A percentile compares a stretch with the other conserved stretches of the same genome.
These are phyloP conservation scores for Plecotus auritus DNA, from an alignment of 2,113 vertebrate genomes.

Conservation along the genomic window DNA sequence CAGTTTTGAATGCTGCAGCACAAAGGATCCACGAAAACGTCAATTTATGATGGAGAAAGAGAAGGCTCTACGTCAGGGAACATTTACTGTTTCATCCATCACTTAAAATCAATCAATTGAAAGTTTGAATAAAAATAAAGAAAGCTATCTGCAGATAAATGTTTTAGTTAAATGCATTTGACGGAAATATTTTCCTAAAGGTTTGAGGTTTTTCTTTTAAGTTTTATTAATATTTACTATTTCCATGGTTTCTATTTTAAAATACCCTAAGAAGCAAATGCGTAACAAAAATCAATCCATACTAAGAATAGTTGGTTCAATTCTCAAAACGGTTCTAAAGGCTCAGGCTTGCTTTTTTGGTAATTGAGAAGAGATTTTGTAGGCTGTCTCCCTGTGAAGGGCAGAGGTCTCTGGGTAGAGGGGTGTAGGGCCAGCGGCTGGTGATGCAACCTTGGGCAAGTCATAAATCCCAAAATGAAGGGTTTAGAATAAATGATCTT, in stretches of 20 bases:
- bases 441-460: neutral
- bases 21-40: slow-evolving; percentile 70
- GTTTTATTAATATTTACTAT: slow-evolving; percentile 62
- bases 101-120: slow-evolving; percentile 72
- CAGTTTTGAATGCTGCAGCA: slow-evolving; percentile 78
- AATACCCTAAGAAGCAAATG: slow-evolving; percentile 55
- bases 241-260: slow-evolving; percentile 61
- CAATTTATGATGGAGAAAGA: slow-evolving; percentile 74
- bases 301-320: slow-evolving; percentile 41
- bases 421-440: neutral
- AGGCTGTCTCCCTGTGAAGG: neutral
- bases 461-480: neutral
- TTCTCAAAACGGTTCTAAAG: slow-evolving; percentile 57
- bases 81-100: slow-evolving; percentile 78
- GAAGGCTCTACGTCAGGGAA: slow-evolving; percentile 67
- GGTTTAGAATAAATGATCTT: neutral
- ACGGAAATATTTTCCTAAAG: slow-evolving; percentile 70
- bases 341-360: neutral
- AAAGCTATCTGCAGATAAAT: slow-evolving; percentile 66
- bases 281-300: slow-evolving; percentile 60
- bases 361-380: neutral
- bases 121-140: slow-evolving; percentile 75
- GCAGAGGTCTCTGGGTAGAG: neutral
- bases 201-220: slow-evolving; percentile 39
- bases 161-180: slow-evolving; percentile 70